phyloP scores from a whole-genome alignment of 1,140 invertebrate species.

The Conus betulinus region DNA sequence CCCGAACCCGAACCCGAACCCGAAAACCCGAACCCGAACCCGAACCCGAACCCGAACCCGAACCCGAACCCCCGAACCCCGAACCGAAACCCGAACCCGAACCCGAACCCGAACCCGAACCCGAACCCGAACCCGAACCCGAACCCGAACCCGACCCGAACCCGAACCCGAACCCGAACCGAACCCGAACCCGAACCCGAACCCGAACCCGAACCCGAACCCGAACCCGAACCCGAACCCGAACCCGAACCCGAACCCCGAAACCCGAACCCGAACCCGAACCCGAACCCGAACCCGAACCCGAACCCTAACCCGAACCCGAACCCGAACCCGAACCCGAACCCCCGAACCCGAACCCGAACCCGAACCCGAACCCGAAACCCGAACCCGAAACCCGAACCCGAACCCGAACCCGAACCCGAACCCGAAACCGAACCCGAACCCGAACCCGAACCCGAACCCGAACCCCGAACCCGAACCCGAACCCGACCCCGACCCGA shows the following conservation, averaged over 20 bases:
- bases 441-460: too few species aligned
- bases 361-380: constrained; percentile 57
- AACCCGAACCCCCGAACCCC: too few species aligned
- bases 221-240: constrained; percentile 51
- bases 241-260: too few species aligned
- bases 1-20: constrained; percentile 52
- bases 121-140: constrained; percentile 49
- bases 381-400: constrained; percentile 59
- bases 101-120: constrained; percentile 49
- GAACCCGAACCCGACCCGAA: constrained; percentile 47
- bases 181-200: constrained; percentile 48
- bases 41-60: constrained; percentile 44
- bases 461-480: too few species aligned
- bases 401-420: constrained; percentile 61
- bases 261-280: too few species aligned
- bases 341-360: constrained; percentile 46
- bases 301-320: constrained; percentile 51
- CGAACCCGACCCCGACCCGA: too few species aligned
- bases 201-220: constrained; percentile 50
- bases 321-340: constrained; percentile 49
- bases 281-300: constrained; percentile 51
- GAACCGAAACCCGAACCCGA: constrained; percentile 47
- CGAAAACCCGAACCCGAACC: too few species aligned
- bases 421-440: constrained; percentile 38
- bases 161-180: too few species aligned